Base-by-base conservation (phyloP, 1,140 invertebrate species). In the Orchestia grillus region DNA sequence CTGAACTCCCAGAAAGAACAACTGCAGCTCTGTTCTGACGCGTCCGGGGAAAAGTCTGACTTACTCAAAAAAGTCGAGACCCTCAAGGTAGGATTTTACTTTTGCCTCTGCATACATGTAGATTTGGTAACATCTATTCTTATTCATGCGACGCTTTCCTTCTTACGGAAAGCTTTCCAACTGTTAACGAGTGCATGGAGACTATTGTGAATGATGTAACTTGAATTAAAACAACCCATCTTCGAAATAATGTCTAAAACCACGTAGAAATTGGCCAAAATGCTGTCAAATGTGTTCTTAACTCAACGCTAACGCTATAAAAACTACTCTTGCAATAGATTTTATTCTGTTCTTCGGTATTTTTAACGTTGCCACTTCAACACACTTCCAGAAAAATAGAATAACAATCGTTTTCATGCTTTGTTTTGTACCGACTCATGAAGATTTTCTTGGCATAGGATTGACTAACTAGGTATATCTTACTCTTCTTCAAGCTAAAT, bases 41-140 rank as follows among this genome's bases (percentile, higher is more conserved):
- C 98, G 0, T 98, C 98, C 92, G 99, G 99, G 42, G 99, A 99
- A 97, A 98, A 98, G 97, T 98, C 98, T 6, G 98, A 99, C 97
- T 98, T 99, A 91, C 97, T 98, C 47, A 98, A 98, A 96, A 98
- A 98, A 97, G 97, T 99, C 28, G 98, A 98, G 44, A 98, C 98
- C 0, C 97, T 99, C 0, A 97, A 98, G 96, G 97, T 97, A 97
- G 43, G 90, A 77, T 77, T 77, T 77, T 77, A 77, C 1, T 23
- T 77, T 36, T 77, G 15, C 36, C 47, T 77, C 47, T 19, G 19
- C 28, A 77, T 77, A 53, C 28, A 77, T 77, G 36, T 3, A 1
- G 62, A 36, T 77, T 77, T 77, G 28, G 19, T 8, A n/a, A n/a
- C n/a, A n/a, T 23, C 11, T 28, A 77, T 77, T 15, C 62, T 77